Conservation (phyloP, 2,113 vertebrate genomes). For the Gasterosteus nipponicus region DNA sequence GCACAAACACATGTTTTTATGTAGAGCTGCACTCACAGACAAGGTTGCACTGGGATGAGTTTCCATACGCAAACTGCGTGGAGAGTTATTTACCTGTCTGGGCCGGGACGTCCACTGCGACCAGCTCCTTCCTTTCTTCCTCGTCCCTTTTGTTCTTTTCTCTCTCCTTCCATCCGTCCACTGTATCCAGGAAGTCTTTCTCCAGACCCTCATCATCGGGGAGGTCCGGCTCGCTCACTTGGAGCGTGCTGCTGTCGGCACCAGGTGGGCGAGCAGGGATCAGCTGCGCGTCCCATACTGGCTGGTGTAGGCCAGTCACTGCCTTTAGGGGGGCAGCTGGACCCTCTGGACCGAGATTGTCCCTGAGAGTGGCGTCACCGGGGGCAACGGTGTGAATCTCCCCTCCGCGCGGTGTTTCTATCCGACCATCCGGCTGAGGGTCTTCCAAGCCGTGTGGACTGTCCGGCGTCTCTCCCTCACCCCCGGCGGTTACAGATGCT, state of each 20-base stretch:
- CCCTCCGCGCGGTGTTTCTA: background rate
- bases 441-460: background rate
- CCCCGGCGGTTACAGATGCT: no score
- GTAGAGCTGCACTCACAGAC: background rate
- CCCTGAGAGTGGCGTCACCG: background rate
- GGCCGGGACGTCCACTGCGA: background rate
- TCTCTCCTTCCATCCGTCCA: constrained; percentile 50
- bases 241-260: background rate
- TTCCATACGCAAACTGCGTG: background rate
- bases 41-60: background rate
- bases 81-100: constrained; percentile 33
- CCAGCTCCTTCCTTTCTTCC: background rate
- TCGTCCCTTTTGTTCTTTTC: constrained; percentile 1
- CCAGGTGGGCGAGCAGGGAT: background rate
- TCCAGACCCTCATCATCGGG: constrained; percentile 1
- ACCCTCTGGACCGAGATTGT: background rate
- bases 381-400: background rate
- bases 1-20: background rate
- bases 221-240: background rate
- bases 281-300: background rate
- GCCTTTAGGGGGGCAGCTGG: background rate
- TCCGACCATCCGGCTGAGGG: background rate
- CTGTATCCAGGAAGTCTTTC: constrained; percentile 6
- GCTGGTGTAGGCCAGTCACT: background rate
- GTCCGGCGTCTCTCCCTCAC: background rate